Percentiles rank a stretch among this genome's conserved stretches.
phyloP scores from a whole-genome alignment of 1,140 invertebrate species.

The Oedothorax gibbosus region DNA sequence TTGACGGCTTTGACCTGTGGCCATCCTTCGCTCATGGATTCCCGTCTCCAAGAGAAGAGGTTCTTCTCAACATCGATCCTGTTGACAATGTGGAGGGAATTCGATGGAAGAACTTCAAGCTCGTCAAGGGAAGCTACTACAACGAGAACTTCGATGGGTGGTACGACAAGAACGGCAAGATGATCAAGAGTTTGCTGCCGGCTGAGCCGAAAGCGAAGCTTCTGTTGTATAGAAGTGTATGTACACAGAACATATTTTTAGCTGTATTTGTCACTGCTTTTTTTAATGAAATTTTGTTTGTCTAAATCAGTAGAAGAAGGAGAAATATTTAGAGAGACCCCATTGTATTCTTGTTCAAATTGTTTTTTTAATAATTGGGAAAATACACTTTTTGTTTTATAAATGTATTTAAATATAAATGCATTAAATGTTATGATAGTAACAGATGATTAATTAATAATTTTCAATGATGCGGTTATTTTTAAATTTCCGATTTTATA shows the following conservation, averaged over 20 bases:
- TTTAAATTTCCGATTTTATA: no score
- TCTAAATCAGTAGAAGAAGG: no score
- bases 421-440: no score
- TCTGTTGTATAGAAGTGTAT: constrained; percentile 31
- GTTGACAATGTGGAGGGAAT: constrained; percentile 78
- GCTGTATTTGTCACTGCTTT: no score
- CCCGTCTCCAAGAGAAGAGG: constrained; percentile 74
- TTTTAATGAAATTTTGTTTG: no score
- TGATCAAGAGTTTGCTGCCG: constrained; percentile 1
- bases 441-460: no score
- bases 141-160: constrained; percentile 41
- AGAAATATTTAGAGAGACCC: no score
- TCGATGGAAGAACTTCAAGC: constrained; percentile 83
- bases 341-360: no score
- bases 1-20: constrained; percentile 88
- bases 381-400: no score
- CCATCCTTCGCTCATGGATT: constrained; percentile 74
- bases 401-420: no score
- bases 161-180: constrained; percentile 51
- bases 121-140: constrained; percentile 77
- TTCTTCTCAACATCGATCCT: constrained; percentile 92
- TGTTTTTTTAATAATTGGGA: no score
- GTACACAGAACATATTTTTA: neutral
- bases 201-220: neutral
- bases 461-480: no score